Base-by-base conservation (phyloP, 37 sponge, comb jelly and placozoan genomes). In the Ephydatia muelleri region DNA sequence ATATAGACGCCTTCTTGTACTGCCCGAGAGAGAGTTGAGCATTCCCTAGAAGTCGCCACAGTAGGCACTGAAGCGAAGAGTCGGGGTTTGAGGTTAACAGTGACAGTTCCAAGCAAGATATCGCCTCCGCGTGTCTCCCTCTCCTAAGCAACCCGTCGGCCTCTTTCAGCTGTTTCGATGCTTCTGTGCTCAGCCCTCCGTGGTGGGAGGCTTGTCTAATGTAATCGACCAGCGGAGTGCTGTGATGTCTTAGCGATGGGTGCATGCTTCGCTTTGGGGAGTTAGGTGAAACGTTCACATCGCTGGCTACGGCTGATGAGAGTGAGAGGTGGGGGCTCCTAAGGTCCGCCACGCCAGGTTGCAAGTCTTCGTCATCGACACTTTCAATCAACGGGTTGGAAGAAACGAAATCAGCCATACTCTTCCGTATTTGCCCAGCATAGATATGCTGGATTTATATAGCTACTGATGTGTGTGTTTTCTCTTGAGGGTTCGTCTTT, bases 11-110 rank as follows among this genome's bases (percentile, higher is more conserved):
- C 79, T 86, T 88, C 69, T 84, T 80, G 81, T 71, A 84, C 64
- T 88, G 70, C 2, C 86, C 86, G 32, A 88, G 22, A 13, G 76
- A 49, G 29, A 91, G 65, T 35, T 88, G 88, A 6, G 86, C 83
- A 40, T 84, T 31, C 94, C 94, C 57, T 28, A 94, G 76, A 5
- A 88, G 78, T 3, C 78, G 32, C 94, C 88, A 90, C 1, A 94
- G 9, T 2, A 91, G 80, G 6, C 68, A 36, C 35, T 84, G 87
- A 72, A 94, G 83, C 65, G 67, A 43, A 40, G 91, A 67, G 39
- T 83, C 38, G 5, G 86, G 72, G 2, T 64, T 57, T 1, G 77
- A 39, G 0, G 38, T 29, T 27, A 84, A 30, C 23, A 93, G 43
- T 12, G 73, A 66, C 28, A 34, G 74, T 48, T 93, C 94, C 22